Conservation (phyloP, 2,113 vertebrate genomes). For the Odobenus rosmarus region DNA sequence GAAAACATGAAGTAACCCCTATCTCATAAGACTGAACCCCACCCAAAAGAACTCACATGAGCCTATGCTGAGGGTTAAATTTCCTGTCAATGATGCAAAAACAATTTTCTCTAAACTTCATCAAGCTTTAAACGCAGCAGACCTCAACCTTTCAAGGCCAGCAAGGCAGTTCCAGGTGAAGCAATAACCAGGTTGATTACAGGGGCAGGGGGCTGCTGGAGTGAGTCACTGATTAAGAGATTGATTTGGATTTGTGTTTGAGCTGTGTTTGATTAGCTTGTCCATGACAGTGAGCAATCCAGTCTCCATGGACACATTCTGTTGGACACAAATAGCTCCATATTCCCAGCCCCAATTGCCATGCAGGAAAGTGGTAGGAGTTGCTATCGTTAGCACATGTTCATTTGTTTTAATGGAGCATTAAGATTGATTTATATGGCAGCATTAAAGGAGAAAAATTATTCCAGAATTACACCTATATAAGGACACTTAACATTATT, state of each 20-base stretch:
- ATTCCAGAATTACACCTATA: slow-evolving; percentile 38
- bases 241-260: slow-evolving; percentile 78
- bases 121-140: slow-evolving; percentile 64
- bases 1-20: not conserved
- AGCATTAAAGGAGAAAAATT: slow-evolving; percentile 59
- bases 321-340: not conserved
- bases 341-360: slow-evolving; percentile 10
- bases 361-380: slow-evolving; percentile 41
- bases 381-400: slow-evolving; percentile 59
- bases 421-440: slow-evolving; percentile 58
- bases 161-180: slow-evolving; percentile 72
- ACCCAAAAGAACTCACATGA: not conserved
- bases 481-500: slow-evolving; percentile 5
- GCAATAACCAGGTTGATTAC: slow-evolving; percentile 81
- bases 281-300: slow-evolving; percentile 61
- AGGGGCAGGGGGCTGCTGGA: slow-evolving; percentile 69
- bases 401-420: slow-evolving; percentile 51
- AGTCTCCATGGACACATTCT: slow-evolving; percentile 64
- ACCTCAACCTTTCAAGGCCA: slow-evolving; percentile 62
- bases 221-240: slow-evolving; percentile 73
- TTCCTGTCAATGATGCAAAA: slow-evolving; percentile 27
- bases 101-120: slow-evolving; percentile 62
- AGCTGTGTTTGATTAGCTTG: slow-evolving; percentile 75
- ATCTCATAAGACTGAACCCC: not conserved
- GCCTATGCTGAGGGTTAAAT: not conserved